A percentile compares a stretch with the other conserved stretches of the same genome.
Conservation (phyloP, 2,113 vertebrate genomes). For the Elaphurus davidianus region DNA sequence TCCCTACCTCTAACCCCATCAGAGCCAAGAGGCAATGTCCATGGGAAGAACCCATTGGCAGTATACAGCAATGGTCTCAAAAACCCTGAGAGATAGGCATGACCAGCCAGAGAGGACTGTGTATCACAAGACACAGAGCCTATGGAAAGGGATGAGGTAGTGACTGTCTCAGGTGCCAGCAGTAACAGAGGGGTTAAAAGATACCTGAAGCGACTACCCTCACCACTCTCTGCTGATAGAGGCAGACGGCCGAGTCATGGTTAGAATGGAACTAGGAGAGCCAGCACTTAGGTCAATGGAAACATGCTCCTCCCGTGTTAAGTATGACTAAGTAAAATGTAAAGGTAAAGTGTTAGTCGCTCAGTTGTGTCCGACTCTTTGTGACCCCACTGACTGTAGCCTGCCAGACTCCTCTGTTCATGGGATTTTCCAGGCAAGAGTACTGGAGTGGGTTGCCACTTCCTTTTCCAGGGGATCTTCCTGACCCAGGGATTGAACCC, state of each 20-base stretch:
- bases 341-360: background rate
- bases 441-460: background rate
- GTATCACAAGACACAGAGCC: background rate
- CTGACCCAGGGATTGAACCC: background rate
- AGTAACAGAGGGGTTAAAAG: background rate
- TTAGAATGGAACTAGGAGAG: background rate
- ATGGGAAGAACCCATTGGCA: background rate
- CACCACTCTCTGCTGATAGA: background rate
- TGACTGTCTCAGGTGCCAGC: background rate
- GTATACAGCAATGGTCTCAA: background rate
- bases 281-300: background rate
- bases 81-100: background rate
- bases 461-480: background rate
- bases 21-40: background rate
- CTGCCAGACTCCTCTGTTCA: background rate
- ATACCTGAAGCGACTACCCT: background rate
- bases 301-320: background rate
- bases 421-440: background rate
- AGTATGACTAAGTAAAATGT: background rate
- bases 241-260: background rate
- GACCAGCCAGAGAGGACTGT: background rate
- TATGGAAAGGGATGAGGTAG: background rate
- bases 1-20: background rate
- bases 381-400: background rate
- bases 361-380: background rate